Evolutionary conservation across 2,113 vertebrate species (phyloP).

Genomic region (Genyomyrus donnyi): DNA sequence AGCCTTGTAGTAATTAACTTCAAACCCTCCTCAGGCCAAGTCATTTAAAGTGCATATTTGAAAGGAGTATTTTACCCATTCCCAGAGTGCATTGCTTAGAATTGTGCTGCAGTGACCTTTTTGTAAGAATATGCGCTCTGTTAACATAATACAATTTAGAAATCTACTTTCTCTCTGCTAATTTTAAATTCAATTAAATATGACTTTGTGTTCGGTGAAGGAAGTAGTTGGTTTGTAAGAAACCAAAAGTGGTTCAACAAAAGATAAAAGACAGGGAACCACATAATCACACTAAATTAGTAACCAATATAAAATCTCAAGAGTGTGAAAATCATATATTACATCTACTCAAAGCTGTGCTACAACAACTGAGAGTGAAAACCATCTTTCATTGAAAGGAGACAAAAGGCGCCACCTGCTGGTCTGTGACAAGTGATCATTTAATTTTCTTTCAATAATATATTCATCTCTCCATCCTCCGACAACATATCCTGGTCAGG

Average conservation of each 20-base stretch:
- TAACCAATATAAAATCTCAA: background rate
- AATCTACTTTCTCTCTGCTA: background rate
- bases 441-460: background rate
- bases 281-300: background rate
- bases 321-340: background rate
- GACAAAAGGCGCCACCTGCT: conserved; percentile 50
- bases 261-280: background rate
- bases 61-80: background rate
- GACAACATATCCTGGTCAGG: background rate
- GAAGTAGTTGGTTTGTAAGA: background rate
- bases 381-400: conserved; percentile 13
- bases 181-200: background rate
- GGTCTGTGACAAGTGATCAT: conserved; percentile 21
- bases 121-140: background rate
- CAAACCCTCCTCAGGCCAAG: background rate
- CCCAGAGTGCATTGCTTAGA: background rate
- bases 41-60: background rate
- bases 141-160: background rate
- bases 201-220: background rate
- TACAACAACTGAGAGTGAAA: background rate
- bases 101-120: background rate
- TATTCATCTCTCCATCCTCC: background rate
- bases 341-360: background rate
- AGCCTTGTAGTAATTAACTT: background rate
- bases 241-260: background rate